A percentile compares a stretch with the other conserved stretches of the same genome.
Conservation (phyloP, 2,888 invertebrate genomes). For the Volucella inflata region DNA sequence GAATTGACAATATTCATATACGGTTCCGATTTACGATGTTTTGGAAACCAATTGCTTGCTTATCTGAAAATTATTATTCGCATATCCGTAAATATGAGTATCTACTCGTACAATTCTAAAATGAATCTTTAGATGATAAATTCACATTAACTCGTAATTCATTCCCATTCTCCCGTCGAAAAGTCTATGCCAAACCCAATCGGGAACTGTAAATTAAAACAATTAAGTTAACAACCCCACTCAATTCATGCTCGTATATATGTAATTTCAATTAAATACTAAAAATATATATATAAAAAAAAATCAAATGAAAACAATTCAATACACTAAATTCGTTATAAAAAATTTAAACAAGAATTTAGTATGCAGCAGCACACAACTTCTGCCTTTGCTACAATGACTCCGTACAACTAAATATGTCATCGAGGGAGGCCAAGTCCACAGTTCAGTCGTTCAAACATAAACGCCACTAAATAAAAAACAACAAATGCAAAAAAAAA, state of each 20-base stretch:
- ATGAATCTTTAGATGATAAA: not conserved
- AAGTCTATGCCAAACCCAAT: conserved; percentile 45
- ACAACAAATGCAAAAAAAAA: too few relatives aligned
- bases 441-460: conserved; percentile 42
- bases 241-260: not conserved
- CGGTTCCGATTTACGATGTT: too few relatives aligned
- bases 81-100: too few relatives aligned
- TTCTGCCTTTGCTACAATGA: not conserved
- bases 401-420: conserved; percentile 32
- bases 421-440: not conserved
- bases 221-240: conserved; percentile 60
- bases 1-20: too few relatives aligned
- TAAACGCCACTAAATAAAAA: conserved; percentile 55
- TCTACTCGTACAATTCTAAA: not conserved
- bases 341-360: conserved; percentile 67
- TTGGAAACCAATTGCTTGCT: too few relatives aligned
- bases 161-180: not conserved
- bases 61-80: too few relatives aligned
- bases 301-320: conserved; percentile 33
- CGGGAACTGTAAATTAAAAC: conserved; percentile 66
- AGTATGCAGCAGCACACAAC: conserved; percentile 51
- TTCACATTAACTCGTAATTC: not conserved
- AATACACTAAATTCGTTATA: conserved; percentile 52
- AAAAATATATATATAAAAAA: too few relatives aligned
- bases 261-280: conserved; percentile 54